Percentiles rank a stretch among this genome's conserved stretches.
Evolutionary conservation across 2,888 invertebrate species (phyloP).

Genomic region (Chrysina gloriosa): DNA sequence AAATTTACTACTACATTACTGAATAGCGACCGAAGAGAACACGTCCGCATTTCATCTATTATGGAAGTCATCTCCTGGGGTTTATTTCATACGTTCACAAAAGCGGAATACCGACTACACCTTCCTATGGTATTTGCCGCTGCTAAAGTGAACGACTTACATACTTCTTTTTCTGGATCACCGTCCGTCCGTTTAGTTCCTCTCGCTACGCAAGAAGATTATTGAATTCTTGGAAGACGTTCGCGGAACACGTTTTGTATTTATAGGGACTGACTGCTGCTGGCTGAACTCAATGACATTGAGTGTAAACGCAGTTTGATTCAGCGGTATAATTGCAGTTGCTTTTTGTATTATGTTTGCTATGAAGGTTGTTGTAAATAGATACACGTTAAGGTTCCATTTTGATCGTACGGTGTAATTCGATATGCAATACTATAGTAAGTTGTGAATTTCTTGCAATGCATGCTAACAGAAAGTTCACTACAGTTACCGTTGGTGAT

Average conservation of each 20-base stretch:
- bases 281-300: slow-evolving; percentile 32
- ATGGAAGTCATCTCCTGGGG: slow-evolving; percentile 2
- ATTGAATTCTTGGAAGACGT: slow-evolving; percentile 34
- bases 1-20: too few species aligned
- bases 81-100: not conserved
- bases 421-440: too few species aligned
- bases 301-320: not conserved
- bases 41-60: slow-evolving; percentile 1
- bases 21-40: not conserved
- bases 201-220: slow-evolving; percentile 32
- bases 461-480: too few species aligned
- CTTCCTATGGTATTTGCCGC: slow-evolving; percentile 10
- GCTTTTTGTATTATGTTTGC: slow-evolving; percentile 2
- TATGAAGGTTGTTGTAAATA: not conserved
- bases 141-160: slow-evolving; percentile 32
- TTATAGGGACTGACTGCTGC: slow-evolving; percentile 24
- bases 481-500: too few species aligned
- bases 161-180: slow-evolving; percentile 29
- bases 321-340: slow-evolving; percentile 11
- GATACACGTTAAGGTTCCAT: not conserved
- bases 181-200: slow-evolving; percentile 17
- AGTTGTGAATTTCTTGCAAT: not conserved
- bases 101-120: not conserved
- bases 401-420: not conserved
- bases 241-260: slow-evolving; percentile 35